Percentiles rank a stretch among this genome's conserved stretches.
phyloP scores from a whole-genome alignment of 2,797 vertebrate species.

The Valencia hispanica region DNA sequence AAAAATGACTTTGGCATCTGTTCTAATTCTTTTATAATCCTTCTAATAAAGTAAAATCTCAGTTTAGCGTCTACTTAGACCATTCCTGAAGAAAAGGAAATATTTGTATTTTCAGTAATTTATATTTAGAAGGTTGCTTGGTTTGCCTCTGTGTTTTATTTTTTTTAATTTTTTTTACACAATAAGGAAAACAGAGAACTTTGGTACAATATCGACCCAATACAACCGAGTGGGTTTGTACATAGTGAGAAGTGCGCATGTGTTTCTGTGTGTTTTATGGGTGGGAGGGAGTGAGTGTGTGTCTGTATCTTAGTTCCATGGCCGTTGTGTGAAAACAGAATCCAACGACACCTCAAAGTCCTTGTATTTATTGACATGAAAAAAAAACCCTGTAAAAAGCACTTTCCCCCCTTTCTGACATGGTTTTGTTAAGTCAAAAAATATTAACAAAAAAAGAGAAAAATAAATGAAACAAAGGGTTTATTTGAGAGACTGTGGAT shows the following conservation, averaged over 20 bases:
- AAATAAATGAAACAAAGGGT: conserved; percentile 76
- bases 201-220: conserved; percentile 75
- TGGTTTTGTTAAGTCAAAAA: conserved; percentile 91
- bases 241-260: conserved; percentile 49
- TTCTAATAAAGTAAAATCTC: conserved; percentile 35
- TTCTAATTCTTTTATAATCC: conserved; percentile 13
- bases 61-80: conserved; percentile 32
- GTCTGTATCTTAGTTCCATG: conserved; percentile 72
- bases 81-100: conserved; percentile 43
- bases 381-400: conserved; percentile 93
- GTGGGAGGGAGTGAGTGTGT: conserved; percentile 59
- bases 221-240: conserved; percentile 72
- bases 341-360: conserved; percentile 86
- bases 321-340: conserved; percentile 79
- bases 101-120: conserved; percentile 64
- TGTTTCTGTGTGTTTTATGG: conserved; percentile 75
- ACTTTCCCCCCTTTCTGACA: conserved; percentile 86
- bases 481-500: conserved; percentile 91
- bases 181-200: conserved; percentile 51
- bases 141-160: conserved; percentile 56
- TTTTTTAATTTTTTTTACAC: conserved; percentile 46
- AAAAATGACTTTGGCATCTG: background rate
- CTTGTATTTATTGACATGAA: conserved; percentile 98
- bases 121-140: conserved; percentile 68
- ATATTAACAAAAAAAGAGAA: conserved; percentile 56